Evolutionary conservation across 1,140 invertebrate genomes (phyloP).

Genomic region (Drosophila repletoides): DNA sequence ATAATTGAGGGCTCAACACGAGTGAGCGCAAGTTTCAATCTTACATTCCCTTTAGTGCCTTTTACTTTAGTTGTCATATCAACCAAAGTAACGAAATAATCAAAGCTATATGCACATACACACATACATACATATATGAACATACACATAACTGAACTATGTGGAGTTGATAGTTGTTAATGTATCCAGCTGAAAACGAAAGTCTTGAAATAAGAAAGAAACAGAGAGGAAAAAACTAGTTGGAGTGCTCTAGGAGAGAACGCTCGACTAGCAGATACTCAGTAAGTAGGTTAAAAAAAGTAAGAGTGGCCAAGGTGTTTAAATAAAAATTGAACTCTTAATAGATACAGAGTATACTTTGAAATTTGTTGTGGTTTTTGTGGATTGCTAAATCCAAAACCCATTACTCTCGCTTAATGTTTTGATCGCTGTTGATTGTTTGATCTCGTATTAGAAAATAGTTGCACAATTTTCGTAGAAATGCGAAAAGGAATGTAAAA

Average conservation of each 20-base stretch:
- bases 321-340: too few relatives aligned
- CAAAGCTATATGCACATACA: background rate
- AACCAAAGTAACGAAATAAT: background rate
- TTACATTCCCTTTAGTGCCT: background rate
- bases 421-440: too few relatives aligned
- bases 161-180: slow-evolving; percentile 21
- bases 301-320: too few relatives aligned
- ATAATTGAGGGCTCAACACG: background rate
- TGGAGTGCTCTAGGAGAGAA: too few relatives aligned
- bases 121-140: background rate
- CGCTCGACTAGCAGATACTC: background rate
- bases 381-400: too few relatives aligned
- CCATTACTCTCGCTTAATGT: too few relatives aligned
- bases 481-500: too few relatives aligned
- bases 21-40: background rate
- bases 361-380: too few relatives aligned
- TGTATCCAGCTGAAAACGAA: slow-evolving; percentile 35
- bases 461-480: too few relatives aligned
- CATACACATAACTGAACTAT: too few relatives aligned
- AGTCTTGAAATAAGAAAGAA: background rate
- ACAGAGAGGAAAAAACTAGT: slow-evolving; percentile 5
- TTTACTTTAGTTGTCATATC: background rate
- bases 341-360: too few relatives aligned
- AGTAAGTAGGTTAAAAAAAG: background rate
- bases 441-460: too few relatives aligned